Conservation (phyloP, 2,888 invertebrate species). For the Emmelina monodactyla region DNA sequence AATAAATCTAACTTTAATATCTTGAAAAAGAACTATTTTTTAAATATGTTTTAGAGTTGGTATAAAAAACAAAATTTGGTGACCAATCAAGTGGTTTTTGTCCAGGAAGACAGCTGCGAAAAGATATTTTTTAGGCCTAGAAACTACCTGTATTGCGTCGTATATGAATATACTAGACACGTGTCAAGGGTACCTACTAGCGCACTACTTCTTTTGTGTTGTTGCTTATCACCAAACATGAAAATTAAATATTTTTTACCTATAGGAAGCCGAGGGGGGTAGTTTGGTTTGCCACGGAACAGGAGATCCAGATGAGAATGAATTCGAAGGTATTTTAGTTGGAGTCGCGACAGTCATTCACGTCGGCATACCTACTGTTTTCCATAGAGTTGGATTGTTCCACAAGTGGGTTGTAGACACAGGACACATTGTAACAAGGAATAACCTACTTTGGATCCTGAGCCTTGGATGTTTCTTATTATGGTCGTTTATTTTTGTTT, state of each 20-base stretch:
- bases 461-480: neutral
- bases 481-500: neutral
- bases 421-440: no score
- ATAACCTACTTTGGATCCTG: no score
- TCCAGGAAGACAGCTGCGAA: neutral
- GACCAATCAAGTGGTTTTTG: neutral
- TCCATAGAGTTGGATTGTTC: conserved; percentile 26
- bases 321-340: conserved; percentile 27
- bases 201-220: no score
- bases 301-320: conserved; percentile 29
- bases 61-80: neutral
- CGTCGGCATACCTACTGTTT: conserved; percentile 25
- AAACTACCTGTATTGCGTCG: no score
- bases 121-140: neutral
- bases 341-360: conserved; percentile 32
- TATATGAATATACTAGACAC: no score
- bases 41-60: neutral
- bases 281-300: conserved; percentile 37
- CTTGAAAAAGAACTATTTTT: neutral
- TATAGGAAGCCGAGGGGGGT: conserved; percentile 35
- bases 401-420: conserved; percentile 28
- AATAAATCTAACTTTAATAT: neutral
- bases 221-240: no score
- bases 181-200: no score
- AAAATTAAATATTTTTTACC: conserved; percentile 2